These are phyloP conservation scores for Mirounga angustirostris DNA, from an alignment of 2,113 vertebrate genomes.

Conservation along the genomic window DNA sequence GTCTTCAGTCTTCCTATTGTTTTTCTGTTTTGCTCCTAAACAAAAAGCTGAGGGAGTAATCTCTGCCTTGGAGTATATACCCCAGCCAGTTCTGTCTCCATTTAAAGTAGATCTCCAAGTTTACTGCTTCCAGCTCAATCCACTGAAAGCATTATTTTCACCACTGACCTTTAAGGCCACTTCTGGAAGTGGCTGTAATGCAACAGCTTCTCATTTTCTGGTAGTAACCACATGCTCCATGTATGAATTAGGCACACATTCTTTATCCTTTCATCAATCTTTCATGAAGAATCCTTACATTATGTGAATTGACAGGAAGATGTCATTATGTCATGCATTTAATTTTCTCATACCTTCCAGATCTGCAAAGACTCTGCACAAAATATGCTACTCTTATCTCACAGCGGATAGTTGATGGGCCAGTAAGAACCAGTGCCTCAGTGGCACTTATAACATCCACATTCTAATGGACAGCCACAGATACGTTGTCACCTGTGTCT, in stretches of 20 bases:
- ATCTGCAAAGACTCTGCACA: background rate
- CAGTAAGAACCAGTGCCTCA: background rate
- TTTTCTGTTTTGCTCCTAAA: background rate
- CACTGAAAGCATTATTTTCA: background rate
- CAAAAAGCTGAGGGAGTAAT: too few relatives aligned
- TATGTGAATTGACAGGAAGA: background rate
- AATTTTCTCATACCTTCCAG: background rate
- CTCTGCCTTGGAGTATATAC: background rate
- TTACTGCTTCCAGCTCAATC: background rate
- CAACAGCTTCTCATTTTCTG: background rate
- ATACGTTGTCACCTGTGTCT: background rate
- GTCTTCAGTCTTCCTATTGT: background rate
- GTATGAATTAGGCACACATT: background rate
- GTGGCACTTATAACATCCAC: background rate
- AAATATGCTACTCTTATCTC: background rate
- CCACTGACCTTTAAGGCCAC: background rate
- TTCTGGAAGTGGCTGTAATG: background rate
- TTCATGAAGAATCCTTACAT: background rate
- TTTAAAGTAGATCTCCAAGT: background rate
- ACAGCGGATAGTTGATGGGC: background rate
- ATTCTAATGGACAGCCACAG: background rate
- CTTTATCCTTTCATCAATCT: background rate
- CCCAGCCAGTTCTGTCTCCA: background rate
- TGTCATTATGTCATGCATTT: background rate
- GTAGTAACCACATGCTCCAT: background rate